Evolutionary conservation across 2,797 vertebrate genomes (phyloP), one percentile per base, ranked within the genome.

Genomic region (Protonibea diacanthus): DNA sequence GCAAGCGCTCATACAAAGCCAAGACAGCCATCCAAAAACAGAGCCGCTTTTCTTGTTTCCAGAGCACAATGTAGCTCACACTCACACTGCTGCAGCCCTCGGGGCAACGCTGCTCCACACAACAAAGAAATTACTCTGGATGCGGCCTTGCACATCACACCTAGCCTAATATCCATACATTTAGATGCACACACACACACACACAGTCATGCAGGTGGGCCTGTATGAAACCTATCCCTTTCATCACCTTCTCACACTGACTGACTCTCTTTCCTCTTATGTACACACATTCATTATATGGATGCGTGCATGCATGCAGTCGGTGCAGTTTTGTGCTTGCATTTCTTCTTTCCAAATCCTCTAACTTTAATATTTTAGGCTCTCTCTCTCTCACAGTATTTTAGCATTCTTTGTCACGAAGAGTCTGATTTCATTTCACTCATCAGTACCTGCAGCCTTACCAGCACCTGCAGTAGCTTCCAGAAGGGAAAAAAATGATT

Each of bases 1-100:
- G 84, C 71, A 45, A 89, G 88, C 42, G 67, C 89, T 93, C 83
- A 86, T 76, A 90, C 92, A 93, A 94, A 94, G 94, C 91, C 93
- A 94, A 94, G 88, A 93, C 87, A 93, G 87, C 73, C 59, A 90
- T 92, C 89, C 90, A 91, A 92, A 93, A 91, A 93, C 90, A 91
- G 91, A 89, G 88, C 85, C 53, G 88, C 91, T 91, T 93, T 94
- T 94, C 91, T 94, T 90, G 91, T 92, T 94, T 90, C 89, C 89
- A 89, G 86, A 89, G 85, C 82, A 71, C 84, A 70, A 75, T 76
- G 51, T 78, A 82, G 83, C 87, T 91, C 80, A 49, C 80, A 81
- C 84, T 85, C 80, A 62, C 29, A 74, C 82, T 85, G 84, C 83
- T 74, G 71, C 71, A 44, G 78, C 86, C 91, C 91, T 85, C 58